These are phyloP conservation scores for Psammodynastes pulverulentus DNA, from an alignment of 2,113 vertebrate genomes.

Conservation along the genomic window DNA sequence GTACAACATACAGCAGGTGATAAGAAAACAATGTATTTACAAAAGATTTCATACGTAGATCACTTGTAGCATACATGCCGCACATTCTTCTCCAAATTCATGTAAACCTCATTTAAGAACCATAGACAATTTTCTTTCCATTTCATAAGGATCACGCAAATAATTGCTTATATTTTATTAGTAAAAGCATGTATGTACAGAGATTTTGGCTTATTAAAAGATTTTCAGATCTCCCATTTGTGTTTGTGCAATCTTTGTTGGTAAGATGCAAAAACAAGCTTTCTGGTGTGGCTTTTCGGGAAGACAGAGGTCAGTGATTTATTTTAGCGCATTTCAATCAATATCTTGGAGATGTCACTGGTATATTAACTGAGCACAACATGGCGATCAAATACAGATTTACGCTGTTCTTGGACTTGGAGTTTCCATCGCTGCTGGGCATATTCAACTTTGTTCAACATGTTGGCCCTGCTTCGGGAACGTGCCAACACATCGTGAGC, in stretches of 20 bases:
- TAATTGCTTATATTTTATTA: conserved; percentile 59
- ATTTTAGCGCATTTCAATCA: conserved; percentile 35
- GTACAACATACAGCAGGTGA: conserved; percentile 53
- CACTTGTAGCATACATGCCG: conserved; percentile 36
- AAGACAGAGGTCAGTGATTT: conserved; percentile 56
- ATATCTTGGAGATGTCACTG: conserved; percentile 6
- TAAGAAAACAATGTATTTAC: conserved; percentile 67
- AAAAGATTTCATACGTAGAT: conserved; percentile 62
- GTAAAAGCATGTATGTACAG: conserved; percentile 64
- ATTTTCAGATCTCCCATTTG: conserved; percentile 52
- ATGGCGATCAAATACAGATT: conserved; percentile 95
- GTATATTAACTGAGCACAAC: conserved; percentile 90
- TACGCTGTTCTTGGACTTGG: conserved; percentile 97
- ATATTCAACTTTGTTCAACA: conserved; percentile 95
- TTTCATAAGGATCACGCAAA: conserved; percentile 44
- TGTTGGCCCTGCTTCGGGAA: conserved; percentile 88
- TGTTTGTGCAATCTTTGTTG: conserved; percentile 45
- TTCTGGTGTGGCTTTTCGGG: conserved; percentile 45
- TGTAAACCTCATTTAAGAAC: conserved; percentile 67
- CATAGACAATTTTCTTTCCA: conserved; percentile 46
- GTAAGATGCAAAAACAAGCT: conserved; percentile 47
- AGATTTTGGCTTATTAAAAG: conserved; percentile 56
- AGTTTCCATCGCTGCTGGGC: conserved; percentile 97
- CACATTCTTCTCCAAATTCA: conserved; percentile 46
- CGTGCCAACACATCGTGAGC: conserved; percentile 91